Evolutionary conservation across 2,113 vertebrate species (phyloP), one percentile per base, ranked within the genome.

Genomic region (Salvelinus alpinus): DNA sequence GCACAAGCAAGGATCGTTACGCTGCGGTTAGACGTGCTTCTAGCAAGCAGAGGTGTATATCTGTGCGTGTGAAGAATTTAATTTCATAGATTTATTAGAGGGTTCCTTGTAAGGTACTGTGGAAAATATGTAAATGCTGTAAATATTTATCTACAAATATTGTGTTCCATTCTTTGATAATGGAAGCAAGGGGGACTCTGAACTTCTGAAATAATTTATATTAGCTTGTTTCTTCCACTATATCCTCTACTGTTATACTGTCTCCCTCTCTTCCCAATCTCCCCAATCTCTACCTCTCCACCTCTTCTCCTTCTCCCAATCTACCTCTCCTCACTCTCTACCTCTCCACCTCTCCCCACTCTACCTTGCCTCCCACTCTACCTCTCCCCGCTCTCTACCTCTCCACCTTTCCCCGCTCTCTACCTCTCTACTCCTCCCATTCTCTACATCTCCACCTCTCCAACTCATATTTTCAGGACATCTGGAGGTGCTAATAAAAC

Each of bases 401-500:
- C 34, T 38, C 8, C 34, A 1, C 34, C 7, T 38, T 1, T 9
- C 34, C 34, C 6, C 20, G 14, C 5, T 27, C 9, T 4, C 38
- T 73, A 34, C 11, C 64, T 72, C 54, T n/a, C 2, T 31, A 31
- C 4, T 31, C 44, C 16, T 24, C 72, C 57, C 60, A 18, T 78
- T 70, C 74, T 25, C 74, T 64, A 79, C 47, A 66, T 77, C 31
- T 59, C 69, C 66, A 84, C 64, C 69, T 72, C 80, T 77, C 70
- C 11, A 73, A 13, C 77, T 57, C 74, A 54, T 77, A 66, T 77
- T 86, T 79, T 77, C 73, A 85, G 81, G 72, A 85, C 78, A 78
- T 85, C 82, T 84, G 79, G 77, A 71, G 75, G 83, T 74, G 80
- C 68, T 73, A 79, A 87, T 78, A 83, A 89, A 72, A 78, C 70